Percentiles rank a stretch among this genome's conserved stretches.
phyloP scores from a whole-genome alignment of 37 sponge, comb jelly and placozoan species.

The Agelas oroides region DNA sequence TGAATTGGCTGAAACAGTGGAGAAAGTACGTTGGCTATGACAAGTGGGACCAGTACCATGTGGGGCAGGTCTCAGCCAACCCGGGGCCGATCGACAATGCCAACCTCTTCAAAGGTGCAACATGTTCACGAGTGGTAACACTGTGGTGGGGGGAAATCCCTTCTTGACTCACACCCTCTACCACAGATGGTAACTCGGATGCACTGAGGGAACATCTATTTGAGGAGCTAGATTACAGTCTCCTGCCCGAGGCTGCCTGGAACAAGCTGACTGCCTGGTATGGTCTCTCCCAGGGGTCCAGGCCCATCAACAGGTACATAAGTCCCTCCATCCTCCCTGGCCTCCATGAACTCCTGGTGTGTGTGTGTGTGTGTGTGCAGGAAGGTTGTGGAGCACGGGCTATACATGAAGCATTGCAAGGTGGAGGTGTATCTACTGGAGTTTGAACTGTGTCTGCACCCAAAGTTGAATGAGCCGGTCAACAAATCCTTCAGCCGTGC shows the following conservation, averaged over 20 bases:
- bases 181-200: not conserved
- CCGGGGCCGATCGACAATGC: slow-evolving; percentile 96
- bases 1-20: slow-evolving; percentile 94
- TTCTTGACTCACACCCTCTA: too few relatives aligned
- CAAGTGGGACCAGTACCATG: slow-evolving; percentile 63
- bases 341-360: too few relatives aligned
- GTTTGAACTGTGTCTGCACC: slow-evolving; percentile 72
- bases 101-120: slow-evolving; percentile 77
- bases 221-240: slow-evolving; percentile 85
- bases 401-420: slow-evolving; percentile 87
- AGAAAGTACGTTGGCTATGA: slow-evolving; percentile 94
- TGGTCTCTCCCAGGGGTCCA: slow-evolving; percentile 39
- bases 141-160: too few relatives aligned
- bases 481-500: slow-evolving; percentile 70
- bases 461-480: slow-evolving; percentile 40
- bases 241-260: slow-evolving; percentile 78
- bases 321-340: too few relatives aligned
- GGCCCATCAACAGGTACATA: slow-evolving; percentile 63
- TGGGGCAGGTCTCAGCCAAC: slow-evolving; percentile 69
- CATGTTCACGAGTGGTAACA: too few relatives aligned
- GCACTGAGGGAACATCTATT: slow-evolving; percentile 73
- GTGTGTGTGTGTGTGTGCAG: slow-evolving; percentile 12
- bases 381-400: slow-evolving; percentile 79
- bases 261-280: slow-evolving; percentile 75
- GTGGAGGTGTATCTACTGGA: slow-evolving; percentile 90